Base-by-base conservation (phyloP, 1,140 invertebrate genomes). In the Dinoponera quadriceps region DNA sequence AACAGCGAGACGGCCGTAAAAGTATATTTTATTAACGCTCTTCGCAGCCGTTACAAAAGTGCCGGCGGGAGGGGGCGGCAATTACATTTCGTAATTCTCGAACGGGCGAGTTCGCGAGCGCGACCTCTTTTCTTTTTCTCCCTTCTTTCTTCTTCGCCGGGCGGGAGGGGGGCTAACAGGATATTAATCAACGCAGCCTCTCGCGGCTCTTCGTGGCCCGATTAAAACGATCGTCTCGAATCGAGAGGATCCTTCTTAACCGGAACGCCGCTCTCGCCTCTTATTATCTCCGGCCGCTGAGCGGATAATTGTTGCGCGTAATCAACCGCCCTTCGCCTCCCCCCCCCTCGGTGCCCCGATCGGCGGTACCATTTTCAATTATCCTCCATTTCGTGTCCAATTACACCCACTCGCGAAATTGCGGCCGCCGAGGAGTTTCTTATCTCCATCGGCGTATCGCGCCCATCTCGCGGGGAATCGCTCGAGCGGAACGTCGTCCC, bases 1-100 rank as follows among this genome's bases (percentile, higher is more conserved):
- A 2, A 44, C 69, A 59, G 51, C 25, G 62, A 27, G 57, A 78
- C 51, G 51, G 33, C n/a, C 25, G 14, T 80, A 48, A 80, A 80
- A 44, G 51, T 69, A 80, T 71, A 80, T 80, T 80, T 80, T 80
- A 80, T 80, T 59, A 80, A 80, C 51, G 65, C 33, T 33, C 29
- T 75, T 29, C 63, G 18, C 33, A 14, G 29, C 33, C 51, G 44
- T 48, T 68, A 20, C 57, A 80, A 80, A 80, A 57, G 73, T 66
- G 73, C 49, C 33, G 33, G 38, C 38, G 38, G 38, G 3, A 4
- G 54, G n/a, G n/a, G 69, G 25, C 33, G 65, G 38, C 13, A 69
- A 57, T 80, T 57, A 29, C 22, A 20, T 66, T 77, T 77, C 22
- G 18, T 63, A 57, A 69, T 80, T 59, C 5, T 59, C 5, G 18